Evolutionary conservation across 92 coral and sea anemone species (phyloP).

Genomic region (Pocillopora grandis): DNA sequence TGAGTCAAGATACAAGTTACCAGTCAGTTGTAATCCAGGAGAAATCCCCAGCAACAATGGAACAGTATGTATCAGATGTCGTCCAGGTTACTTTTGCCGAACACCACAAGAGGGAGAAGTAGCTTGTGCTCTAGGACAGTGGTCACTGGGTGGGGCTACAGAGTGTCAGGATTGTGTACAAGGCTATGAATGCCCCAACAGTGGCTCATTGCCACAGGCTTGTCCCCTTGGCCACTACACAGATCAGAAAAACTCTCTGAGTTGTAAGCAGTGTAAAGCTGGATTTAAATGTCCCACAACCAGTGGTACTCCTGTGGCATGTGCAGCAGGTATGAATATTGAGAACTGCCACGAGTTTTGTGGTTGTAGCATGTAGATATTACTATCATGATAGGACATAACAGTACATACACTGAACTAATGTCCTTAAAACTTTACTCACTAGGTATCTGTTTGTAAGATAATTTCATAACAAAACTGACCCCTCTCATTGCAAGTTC

Average conservation of each 20-base stretch:
- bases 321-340: constrained; percentile 64
- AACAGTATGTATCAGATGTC: constrained; percentile 78
- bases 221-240: constrained; percentile 85
- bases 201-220: constrained; percentile 60
- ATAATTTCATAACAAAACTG: too few relatives aligned
- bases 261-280: constrained; percentile 71
- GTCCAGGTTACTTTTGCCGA: constrained; percentile 82
- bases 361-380: too few relatives aligned
- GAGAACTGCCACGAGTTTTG: not conserved
- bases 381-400: too few relatives aligned
- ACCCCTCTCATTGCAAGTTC: too few relatives aligned
- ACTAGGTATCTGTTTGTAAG: too few relatives aligned
- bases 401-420: too few relatives aligned
- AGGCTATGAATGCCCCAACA: constrained; percentile 72
- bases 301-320: constrained; percentile 54
- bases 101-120: constrained; percentile 73
- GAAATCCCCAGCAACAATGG: constrained; percentile 81
- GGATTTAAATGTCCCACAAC: constrained; percentile 81
- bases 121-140: constrained; percentile 78
- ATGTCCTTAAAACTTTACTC: too few relatives aligned
- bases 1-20: constrained; percentile 66
- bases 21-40: constrained; percentile 78
- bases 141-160: constrained; percentile 83
- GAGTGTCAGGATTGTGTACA: constrained; percentile 76
- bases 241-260: constrained; percentile 38